Evolutionary conservation across 2,888 invertebrate species (phyloP), one percentile per base, ranked within the genome.

Genomic region (Cybosia mesomella): DNA sequence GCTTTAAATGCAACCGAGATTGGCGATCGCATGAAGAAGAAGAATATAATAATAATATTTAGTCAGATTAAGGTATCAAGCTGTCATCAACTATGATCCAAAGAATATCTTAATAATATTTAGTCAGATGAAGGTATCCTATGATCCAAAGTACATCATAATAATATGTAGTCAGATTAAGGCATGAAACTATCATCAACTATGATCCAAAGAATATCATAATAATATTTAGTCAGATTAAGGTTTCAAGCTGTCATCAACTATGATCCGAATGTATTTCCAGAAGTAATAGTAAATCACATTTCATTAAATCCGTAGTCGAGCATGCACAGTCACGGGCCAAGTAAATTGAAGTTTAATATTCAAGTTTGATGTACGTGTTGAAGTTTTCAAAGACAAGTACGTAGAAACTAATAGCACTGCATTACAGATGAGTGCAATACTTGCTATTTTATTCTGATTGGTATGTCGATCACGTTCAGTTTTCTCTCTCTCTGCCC

Each of bases 341-440:
- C 49, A 49, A 49, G 49, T n/a, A n/a, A 9, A 49, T 49, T n/a
- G n/a, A 49, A 49, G n/a, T 49, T 49, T 49, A n/a, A 49, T 49
- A 49, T 49, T 49, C n/a, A 49, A 49, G 49, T 49, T 49, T 49
- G 18, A 1, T n/a, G n/a, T 49, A 8, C 49, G n/a, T 49, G n/a
- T n/a, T 49, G n/a, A 4, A 49, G 49, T 49, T 49, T 49, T 49
- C 49, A 49, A 49, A 49, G 49, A 49, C n/a, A 49, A 49, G 49
- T 49, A 49, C 49, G 49, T 49, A 4, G 9, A n/a, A 49, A 49
- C 49, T 49, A 49, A 49, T 49, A 49, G n/a, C 9, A 49, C n/a
- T 49, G 49, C 49, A 49, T 49, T 49, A 49, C 43, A 43, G 43
- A 43, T 43, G 43, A 43, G 43, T 43, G 43, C 43, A 43, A 43